These are phyloP conservation scores for Darevskia nairensis DNA, from an alignment of 2,797 vertebrate species.

Conservation along the genomic window DNA sequence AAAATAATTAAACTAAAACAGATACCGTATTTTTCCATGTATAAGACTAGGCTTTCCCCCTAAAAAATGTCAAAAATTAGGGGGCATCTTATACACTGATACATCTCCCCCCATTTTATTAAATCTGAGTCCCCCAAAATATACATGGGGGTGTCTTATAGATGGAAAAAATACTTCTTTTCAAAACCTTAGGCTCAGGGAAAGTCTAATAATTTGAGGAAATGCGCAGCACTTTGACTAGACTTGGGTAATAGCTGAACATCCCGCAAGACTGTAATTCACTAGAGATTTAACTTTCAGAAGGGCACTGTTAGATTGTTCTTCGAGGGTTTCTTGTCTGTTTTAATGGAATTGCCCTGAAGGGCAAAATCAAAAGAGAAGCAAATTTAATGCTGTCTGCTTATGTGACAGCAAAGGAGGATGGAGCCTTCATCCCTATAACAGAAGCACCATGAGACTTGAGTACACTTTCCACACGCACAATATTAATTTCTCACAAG, in stretches of 20 bases:
- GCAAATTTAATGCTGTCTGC: rapidly evolving
- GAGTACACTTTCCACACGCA: neutral
- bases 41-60: too few relatives aligned
- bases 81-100: too few relatives aligned
- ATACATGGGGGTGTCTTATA: too few relatives aligned
- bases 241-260: neutral
- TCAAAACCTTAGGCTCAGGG: neutral
- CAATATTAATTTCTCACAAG: neutral
- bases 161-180: neutral
- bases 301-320: neutral
- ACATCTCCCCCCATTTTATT: too few relatives aligned
- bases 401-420: neutral
- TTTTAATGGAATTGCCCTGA: neutral
- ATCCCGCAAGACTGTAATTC: neutral
- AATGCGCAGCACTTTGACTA: neutral
- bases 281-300: neutral
- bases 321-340: neutral
- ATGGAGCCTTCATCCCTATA: neutral
- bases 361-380: neutral
- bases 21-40: neutral
- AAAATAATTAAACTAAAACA: neutral
- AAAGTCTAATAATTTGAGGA: neutral
- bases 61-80: too few relatives aligned
- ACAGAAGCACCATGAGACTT: neutral
- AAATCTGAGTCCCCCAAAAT: too few relatives aligned